Evolutionary conservation across 2,113 vertebrate species (phyloP).

Genomic region (Myotis brandtii): DNA sequence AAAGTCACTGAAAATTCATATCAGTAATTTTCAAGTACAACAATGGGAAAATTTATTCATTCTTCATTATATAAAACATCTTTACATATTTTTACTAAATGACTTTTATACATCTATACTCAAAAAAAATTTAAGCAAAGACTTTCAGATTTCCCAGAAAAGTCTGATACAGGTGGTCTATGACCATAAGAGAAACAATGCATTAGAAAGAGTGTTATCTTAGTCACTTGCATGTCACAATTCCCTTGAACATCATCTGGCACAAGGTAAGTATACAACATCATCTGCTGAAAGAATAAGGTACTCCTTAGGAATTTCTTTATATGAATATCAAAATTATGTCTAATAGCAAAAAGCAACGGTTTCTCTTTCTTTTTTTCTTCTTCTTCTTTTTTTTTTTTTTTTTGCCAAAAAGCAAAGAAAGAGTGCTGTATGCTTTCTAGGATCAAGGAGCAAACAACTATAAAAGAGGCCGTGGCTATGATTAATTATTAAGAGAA

Average conservation of each 20-base stretch:
- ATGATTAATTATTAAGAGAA: not conserved
- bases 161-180: not conserved
- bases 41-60: not conserved
- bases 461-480: no score
- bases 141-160: constrained; percentile 8
- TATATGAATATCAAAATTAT: not conserved
- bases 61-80: constrained; percentile 14
- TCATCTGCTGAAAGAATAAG: not conserved
- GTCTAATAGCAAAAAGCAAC: not conserved
- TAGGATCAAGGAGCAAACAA: not conserved
- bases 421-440: not conserved
- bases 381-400: not conserved
- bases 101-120: not conserved
- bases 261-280: not conserved
- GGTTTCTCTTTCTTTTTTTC: not conserved
- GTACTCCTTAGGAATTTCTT: not conserved
- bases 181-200: not conserved
- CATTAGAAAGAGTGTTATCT: not conserved
- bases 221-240: no score
- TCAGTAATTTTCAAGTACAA: not conserved
- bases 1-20: constrained; percentile 37
- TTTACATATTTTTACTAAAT: not conserved
- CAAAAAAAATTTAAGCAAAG: constrained; percentile 6
- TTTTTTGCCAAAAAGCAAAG: not conserved
- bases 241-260: not conserved